These are phyloP conservation scores for Sepiola atlantica DNA, from an alignment of 2,888 invertebrate genomes.

Conservation along the genomic window DNA sequence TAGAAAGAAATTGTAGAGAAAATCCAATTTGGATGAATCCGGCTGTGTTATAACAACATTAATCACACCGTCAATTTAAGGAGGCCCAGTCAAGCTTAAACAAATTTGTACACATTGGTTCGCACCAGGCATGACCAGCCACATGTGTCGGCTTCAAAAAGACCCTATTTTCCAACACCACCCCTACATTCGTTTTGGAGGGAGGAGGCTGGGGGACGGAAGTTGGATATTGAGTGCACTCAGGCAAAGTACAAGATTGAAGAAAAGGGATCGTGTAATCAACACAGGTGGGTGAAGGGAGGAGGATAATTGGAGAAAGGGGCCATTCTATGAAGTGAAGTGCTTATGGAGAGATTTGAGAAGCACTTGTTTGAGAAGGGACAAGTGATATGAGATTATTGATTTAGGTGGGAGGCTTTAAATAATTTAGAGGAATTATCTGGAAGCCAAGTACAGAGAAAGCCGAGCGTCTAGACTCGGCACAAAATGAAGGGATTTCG, in stretches of 20 bases:
- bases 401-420: background rate
- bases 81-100: background rate
- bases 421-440: background rate
- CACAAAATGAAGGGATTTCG: background rate
- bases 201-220: background rate
- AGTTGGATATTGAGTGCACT: background rate
- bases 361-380: background rate
- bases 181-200: background rate
- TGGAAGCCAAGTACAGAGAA: background rate
- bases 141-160: background rate
- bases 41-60: background rate
- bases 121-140: background rate
- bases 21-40: background rate
- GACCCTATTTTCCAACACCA: background rate
- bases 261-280: background rate
- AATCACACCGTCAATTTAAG: background rate
- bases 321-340: background rate
- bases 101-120: background rate
- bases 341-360: background rate
- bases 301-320: background rate
- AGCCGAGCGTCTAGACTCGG: background rate
- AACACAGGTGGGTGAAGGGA: background rate
- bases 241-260: background rate
- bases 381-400: background rate
- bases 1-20: constrained; percentile 8